Conservation (phyloP, 2,797 vertebrate genomes). For the Thamnophis elegans region DNA sequence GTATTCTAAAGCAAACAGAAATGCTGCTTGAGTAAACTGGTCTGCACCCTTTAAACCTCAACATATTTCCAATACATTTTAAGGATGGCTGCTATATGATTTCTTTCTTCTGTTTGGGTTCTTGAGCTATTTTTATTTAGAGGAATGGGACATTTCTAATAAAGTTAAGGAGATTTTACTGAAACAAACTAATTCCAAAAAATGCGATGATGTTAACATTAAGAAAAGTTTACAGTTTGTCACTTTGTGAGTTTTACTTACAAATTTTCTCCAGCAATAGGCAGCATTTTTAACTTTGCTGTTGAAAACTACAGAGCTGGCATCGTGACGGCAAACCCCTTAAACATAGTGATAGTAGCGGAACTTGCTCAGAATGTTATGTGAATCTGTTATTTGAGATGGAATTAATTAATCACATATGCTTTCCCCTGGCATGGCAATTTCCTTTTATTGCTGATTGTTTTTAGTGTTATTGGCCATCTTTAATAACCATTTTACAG, state of each 20-base stretch:
- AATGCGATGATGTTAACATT: neutral
- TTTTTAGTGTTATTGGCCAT: neutral
- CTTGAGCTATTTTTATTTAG: neutral
- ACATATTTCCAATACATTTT: neutral
- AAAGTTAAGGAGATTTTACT: neutral
- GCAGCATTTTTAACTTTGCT: neutral
- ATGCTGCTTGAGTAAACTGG: too few relatives aligned
- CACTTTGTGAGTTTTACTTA: neutral
- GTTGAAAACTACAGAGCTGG: neutral
- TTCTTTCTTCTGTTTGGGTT: neutral
- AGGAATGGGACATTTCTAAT: neutral
- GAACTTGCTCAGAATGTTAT: neutral
- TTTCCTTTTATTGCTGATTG: neutral
- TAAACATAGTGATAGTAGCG: neutral
- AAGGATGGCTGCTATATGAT: neutral
- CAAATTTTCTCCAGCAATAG: neutral
- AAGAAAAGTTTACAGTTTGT: neutral
- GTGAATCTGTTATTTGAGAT: neutral
- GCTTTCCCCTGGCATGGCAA: neutral
- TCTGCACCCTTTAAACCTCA: neutral
- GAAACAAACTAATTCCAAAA: neutral
- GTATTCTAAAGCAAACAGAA: constrained; percentile 25
- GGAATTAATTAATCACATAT: neutral
- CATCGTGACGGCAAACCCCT: neutral
- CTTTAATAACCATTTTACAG: neutral